Conservation (phyloP, 2,888 invertebrate species). For the Brachyopa scutellaris region DNA sequence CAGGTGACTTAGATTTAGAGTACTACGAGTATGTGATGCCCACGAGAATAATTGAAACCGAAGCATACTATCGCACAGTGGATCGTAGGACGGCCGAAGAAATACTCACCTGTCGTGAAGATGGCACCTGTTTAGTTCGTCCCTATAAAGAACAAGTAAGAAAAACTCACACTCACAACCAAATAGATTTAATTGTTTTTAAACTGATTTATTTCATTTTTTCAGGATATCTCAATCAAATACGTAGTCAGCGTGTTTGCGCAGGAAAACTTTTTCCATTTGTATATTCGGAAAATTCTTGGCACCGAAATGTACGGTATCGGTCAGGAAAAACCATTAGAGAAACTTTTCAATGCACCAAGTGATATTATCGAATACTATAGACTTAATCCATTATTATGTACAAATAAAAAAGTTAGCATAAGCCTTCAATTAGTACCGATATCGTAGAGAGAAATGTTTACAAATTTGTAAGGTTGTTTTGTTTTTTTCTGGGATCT, state of each 20-base stretch:
- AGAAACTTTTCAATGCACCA: constrained; percentile 78
- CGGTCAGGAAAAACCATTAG: constrained; percentile 79
- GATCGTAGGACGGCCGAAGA: constrained; percentile 79
- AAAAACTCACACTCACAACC: neutral
- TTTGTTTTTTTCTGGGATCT: neutral
- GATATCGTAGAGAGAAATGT: constrained; percentile 73
- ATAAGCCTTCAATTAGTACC: constrained; percentile 78
- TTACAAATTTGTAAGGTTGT: neutral
- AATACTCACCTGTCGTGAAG: constrained; percentile 77
- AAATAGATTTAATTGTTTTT: neutral
- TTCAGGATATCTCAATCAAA: constrained; percentile 79
- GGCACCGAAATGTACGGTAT: constrained; percentile 78
- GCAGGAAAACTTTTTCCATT: constrained; percentile 78
- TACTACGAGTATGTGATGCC: constrained; percentile 78
- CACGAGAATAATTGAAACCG: constrained; percentile 78
- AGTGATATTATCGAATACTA: constrained; percentile 81
- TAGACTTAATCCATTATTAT: constrained; percentile 77
- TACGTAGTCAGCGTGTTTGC: constrained; percentile 80
- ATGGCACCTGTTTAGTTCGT: constrained; percentile 80
- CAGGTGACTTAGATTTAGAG: constrained; percentile 78
- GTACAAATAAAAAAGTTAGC: constrained; percentile 79
- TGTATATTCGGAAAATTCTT: constrained; percentile 79
- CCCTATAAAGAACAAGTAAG: constrained; percentile 79
- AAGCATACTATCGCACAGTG: constrained; percentile 79
- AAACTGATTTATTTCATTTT: constrained; percentile 5